A percentile compares a stretch with the other conserved stretches of the same genome.
These are phyloP conservation scores for Diadumene lineata DNA, from an alignment of 92 coral and sea anemone species.

Conservation along the genomic window DNA sequence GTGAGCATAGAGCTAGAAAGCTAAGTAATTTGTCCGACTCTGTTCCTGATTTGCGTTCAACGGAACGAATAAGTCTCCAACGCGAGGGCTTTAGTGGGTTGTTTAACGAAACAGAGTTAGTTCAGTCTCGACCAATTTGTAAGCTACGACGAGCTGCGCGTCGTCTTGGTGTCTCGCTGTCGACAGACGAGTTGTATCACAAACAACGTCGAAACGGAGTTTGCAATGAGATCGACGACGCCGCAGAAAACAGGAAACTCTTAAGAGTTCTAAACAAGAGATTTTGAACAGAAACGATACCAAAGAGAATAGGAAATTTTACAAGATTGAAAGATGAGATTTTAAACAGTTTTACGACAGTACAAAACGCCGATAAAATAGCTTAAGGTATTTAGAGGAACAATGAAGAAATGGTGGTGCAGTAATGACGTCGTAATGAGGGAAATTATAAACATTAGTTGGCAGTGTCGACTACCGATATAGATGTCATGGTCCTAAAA, in stretches of 20 bases:
- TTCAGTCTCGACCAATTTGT: constrained; percentile 23
- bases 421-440: too few species aligned
- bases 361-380: too few species aligned
- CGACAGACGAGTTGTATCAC: constrained; percentile 59
- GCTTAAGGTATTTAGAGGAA: too few species aligned
- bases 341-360: too few species aligned
- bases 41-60: constrained; percentile 13
- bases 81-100: constrained; percentile 9
- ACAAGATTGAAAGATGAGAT: background rate
- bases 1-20: background rate
- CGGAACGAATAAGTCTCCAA: background rate
- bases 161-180: constrained; percentile 64
- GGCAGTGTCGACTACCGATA: too few species aligned
- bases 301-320: background rate
- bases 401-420: too few species aligned
- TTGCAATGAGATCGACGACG: constrained; percentile 56
- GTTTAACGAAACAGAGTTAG: constrained; percentile 1
- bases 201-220: constrained; percentile 56
- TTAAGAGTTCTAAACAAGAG: constrained; percentile 66
- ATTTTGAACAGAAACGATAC: constrained; percentile 24
- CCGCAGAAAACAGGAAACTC: constrained; percentile 53
- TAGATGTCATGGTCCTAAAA: too few species aligned
- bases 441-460: too few species aligned
- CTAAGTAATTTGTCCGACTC: constrained; percentile 13
- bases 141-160: constrained; percentile 74